Percentiles rank a stretch among this genome's conserved stretches.
Conservation (phyloP, 2,888 invertebrate genomes). For the Cordilura impudica region DNA sequence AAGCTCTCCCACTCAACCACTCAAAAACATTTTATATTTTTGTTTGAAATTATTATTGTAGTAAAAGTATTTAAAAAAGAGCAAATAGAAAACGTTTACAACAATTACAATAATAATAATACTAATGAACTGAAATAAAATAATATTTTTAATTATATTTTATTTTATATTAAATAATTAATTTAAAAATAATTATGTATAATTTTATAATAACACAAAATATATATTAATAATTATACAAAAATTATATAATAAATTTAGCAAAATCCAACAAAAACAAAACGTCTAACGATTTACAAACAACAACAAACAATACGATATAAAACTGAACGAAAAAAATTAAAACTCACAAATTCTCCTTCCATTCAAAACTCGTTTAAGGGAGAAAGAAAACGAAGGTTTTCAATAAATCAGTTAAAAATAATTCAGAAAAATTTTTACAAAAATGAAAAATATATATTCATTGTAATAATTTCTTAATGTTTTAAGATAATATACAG, state of each 20-base stretch:
- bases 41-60: slow-evolving; percentile 4
- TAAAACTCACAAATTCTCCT: neutral
- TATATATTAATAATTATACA: slow-evolving; percentile 22
- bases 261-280: slow-evolving; percentile 41
- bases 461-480: neutral
- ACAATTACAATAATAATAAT: neutral
- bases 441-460: neutral
- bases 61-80: neutral
- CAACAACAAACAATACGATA: neutral
- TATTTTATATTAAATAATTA: neutral
- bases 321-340: neutral
- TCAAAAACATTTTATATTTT: slow-evolving; percentile 26
- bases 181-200: neutral
- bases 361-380: neutral
- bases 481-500: neutral
- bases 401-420: too few relatives aligned
- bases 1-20: neutral
- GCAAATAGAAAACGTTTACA: slow-evolving; percentile 2
- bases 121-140: slow-evolving; percentile 24
- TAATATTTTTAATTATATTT: slow-evolving; percentile 3
- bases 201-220: slow-evolving; percentile 21
- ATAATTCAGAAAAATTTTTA: neutral
- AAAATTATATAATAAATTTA: slow-evolving; percentile 36
- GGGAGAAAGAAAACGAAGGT: neutral
- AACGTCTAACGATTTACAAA: slow-evolving; percentile 25